Evolutionary conservation across 2,888 invertebrate species (phyloP), one percentile per base, ranked within the genome.

Genomic region (Plutella xylostella): DNA sequence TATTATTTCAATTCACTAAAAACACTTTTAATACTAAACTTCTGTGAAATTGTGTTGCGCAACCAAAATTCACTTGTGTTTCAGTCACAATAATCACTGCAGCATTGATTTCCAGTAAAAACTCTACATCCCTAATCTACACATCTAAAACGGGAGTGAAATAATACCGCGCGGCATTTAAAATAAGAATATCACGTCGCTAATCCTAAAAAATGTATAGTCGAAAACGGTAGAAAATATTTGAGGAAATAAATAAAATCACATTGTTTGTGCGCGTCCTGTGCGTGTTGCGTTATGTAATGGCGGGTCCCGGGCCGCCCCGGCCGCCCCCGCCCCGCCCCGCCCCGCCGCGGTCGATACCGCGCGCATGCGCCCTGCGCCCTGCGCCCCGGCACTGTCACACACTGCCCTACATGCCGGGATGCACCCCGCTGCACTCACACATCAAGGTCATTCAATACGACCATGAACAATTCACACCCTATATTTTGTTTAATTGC

Each of bases 241-340:
- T 61, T 51, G 14, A 35, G 65, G 67, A 66, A 65, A 70, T 72
- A 77, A 79, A 75, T 77, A 74, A 78, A 78, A 82, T 83, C 80
- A 83, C 83, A 82, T 83, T 74, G 72, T 80, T 83, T 83, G 83
- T 83, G 83, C 83, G 83, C 83, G 73, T 80, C 68, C 78, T 83
- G 83, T 83, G 83, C 83, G 83, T 83, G 72, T 73, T 72, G 66
- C 56, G 82, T 83, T 83, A 82, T 71, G 76, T 83, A 83, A 83
- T 80, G 77, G 61, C 71, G 72, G 77, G 75, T 76, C 62, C 68
- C 73, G 64, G 63, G 68, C 63, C 52, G 31, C 15, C 17, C 19
- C 39, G 42, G 9, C 35, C 37, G 34, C 18, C 58, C 57, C 53
- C 55, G 52, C 46, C 48, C 37, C 46, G 37, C 42, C 45, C 31